Base-by-base conservation (phyloP, 2,797 vertebrate species). In the Anguilla megastoma region DNA sequence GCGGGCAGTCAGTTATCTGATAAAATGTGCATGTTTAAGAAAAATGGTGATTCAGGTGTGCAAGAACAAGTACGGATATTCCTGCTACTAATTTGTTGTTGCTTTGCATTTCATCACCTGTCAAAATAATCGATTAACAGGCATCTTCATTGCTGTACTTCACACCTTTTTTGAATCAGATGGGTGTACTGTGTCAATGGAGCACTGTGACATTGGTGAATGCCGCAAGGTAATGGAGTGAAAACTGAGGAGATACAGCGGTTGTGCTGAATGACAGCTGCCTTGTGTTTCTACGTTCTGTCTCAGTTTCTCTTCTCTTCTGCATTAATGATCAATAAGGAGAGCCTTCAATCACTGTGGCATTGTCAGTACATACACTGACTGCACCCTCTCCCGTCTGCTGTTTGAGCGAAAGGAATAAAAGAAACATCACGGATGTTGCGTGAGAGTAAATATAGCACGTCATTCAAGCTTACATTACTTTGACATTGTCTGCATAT, bases 121-220 rank as follows among this genome's bases (percentile, higher is more conserved):
- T n/a, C 8, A 24, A 69, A 27, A 27, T 69, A 27, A 27, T 69
- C 16, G 56, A 58, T 86, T 88, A 89, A 74, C 87, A 86, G 91
- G 86, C 66, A 90, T 88, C 86, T 91, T 89, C 86, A 90, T 6
- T 88, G 90, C 88, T 87, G 86, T 92, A 87, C 92, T 88, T 89
- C 89, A 89, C 89, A 91, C 90, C 90, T 88, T 88, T 89, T 91
- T 92, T 89, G 90, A 92, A 86, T 89, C 86, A 89, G 88, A 87
- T 52, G 36, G 80, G 86, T 91, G 89, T 76, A 88, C 92, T 92
- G 90, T 93, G 89, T 91, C 89, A 87, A 54, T 56, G 88, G 88
- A 86, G 89, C 91, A 92, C 90, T 92, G 89, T 93, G 93, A 93
- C 92, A 93, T 94, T 91, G 92, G 93, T 88, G 86, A 90, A 91